Evolutionary conservation across 1,140 invertebrate species (phyloP).

Genomic region (Sogatella furcifera): DNA sequence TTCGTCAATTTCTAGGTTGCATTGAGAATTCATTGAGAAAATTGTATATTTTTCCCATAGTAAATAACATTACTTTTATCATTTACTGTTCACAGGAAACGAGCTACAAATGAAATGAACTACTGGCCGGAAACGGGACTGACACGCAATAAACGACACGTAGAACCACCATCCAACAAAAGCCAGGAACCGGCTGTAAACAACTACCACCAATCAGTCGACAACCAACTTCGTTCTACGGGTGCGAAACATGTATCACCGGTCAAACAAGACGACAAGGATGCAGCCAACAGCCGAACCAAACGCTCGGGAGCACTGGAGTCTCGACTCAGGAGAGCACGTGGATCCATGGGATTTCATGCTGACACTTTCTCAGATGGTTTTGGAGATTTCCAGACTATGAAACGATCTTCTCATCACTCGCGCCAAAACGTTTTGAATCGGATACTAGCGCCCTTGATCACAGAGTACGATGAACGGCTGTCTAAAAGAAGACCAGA

Average conservation of each 20-base stretch:
- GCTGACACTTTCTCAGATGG: slow-evolving; percentile 30
- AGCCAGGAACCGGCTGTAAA: neutral
- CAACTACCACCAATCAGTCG: no score
- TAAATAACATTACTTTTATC: no score
- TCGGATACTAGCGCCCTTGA: neutral
- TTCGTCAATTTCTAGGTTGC: no score
- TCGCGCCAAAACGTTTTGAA: slow-evolving; percentile 19
- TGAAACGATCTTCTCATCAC: slow-evolving; percentile 26
- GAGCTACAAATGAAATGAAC: neutral
- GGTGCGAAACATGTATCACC: no score
- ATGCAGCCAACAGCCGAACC: neutral
- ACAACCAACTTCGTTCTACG: no score
- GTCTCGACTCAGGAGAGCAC: slow-evolving; percentile 25
- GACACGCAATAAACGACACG: neutral
- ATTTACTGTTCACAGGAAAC: slow-evolving; percentile 1
- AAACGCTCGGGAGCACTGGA: neutral
- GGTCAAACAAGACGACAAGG: no score
- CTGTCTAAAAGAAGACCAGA: slow-evolving; percentile 29
- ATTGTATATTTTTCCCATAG: no score
- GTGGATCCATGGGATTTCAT: slow-evolving; percentile 27
- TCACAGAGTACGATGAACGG: slow-evolving; percentile 27
- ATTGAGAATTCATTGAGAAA: no score
- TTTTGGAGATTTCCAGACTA: slow-evolving; percentile 29
- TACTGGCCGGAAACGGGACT: neutral
- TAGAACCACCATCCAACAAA: neutral